Conservation (phyloP, 1,140 invertebrate species). For the Phthorimaea operculella region DNA sequence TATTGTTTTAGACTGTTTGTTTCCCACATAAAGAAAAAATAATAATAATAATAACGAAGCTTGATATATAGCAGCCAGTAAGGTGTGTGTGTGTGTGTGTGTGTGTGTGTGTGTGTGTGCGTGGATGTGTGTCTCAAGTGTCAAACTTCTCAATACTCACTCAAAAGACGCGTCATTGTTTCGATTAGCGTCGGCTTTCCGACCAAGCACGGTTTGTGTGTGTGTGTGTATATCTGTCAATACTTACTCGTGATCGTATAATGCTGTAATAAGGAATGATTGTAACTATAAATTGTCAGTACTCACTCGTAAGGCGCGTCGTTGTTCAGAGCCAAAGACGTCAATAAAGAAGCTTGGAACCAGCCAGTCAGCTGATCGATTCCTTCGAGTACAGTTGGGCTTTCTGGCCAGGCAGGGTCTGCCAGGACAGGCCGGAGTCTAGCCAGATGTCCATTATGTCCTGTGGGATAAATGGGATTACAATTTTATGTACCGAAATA, state of each 20-base stretch:
- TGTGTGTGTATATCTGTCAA: no score
- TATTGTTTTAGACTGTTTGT: no score
- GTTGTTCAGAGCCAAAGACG: slow-evolving; percentile 77
- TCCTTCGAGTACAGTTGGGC: slow-evolving; percentile 95
- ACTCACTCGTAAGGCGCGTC: slow-evolving; percentile 85
- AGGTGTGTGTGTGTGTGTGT: no score
- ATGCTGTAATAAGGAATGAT: no score
- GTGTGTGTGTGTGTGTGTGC: no score
- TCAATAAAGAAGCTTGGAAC: slow-evolving; percentile 97
- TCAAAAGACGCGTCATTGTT: slow-evolving; percentile 83
- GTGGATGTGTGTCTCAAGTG: no score
- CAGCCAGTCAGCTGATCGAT: slow-evolving; percentile 97
- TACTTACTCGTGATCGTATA: no score
- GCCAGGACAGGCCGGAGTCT: slow-evolving; percentile 97
- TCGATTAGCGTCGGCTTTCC: slow-evolving; percentile 41
- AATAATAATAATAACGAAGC: no score
- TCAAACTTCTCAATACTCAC: slow-evolving; percentile 63
- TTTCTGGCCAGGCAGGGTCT: slow-evolving; percentile 72
- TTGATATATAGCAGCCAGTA: no score
- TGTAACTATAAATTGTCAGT: not conserved
- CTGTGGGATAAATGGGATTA: slow-evolving; percentile 35
- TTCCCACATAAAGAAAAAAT: no score
- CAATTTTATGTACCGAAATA: not conserved
- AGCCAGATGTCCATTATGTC: slow-evolving; percentile 99
- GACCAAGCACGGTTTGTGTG: no score